phyloP scores from a whole-genome alignment of 1,140 invertebrate species.

The Achatina immaculata region DNA sequence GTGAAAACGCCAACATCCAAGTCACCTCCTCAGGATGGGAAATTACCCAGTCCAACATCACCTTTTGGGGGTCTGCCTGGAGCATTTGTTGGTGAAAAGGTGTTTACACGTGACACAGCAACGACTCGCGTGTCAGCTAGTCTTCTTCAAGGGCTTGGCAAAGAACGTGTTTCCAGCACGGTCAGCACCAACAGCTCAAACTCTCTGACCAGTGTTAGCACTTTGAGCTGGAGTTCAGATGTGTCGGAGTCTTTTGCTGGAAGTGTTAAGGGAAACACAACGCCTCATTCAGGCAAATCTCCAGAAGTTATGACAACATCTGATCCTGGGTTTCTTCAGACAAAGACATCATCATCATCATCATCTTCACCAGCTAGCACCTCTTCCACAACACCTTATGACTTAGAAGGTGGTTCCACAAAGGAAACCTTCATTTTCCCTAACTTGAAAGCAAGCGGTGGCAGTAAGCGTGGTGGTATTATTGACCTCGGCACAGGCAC shows the following conservation, averaged over 20 bases:
- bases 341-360: constrained; percentile 1
- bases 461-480: constrained; percentile 22
- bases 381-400: background rate
- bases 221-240: constrained; percentile 54
- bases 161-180: constrained; percentile 51
- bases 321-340: constrained; percentile 8
- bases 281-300: background rate
- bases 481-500: constrained; percentile 5
- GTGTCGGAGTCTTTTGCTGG: constrained; percentile 39
- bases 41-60: constrained; percentile 34
- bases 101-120: constrained; percentile 67
- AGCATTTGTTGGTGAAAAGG: constrained; percentile 64
- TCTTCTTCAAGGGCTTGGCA: constrained; percentile 45
- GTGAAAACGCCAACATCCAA: constrained; percentile 25
- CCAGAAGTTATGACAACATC: constrained; percentile 25
- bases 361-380: background rate
- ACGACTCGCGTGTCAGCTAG: constrained; percentile 64
- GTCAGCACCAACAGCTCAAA: constrained; percentile 56
- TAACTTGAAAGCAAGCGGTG: background rate
- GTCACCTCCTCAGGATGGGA: background rate
- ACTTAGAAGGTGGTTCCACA: background rate
- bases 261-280: background rate
- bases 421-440: background rate
- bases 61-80: constrained; percentile 13
- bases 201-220: constrained; percentile 61